These are phyloP conservation scores for Vandiemenella viatica DNA, from an alignment of 2,888 invertebrate species.

Conservation along the genomic window DNA sequence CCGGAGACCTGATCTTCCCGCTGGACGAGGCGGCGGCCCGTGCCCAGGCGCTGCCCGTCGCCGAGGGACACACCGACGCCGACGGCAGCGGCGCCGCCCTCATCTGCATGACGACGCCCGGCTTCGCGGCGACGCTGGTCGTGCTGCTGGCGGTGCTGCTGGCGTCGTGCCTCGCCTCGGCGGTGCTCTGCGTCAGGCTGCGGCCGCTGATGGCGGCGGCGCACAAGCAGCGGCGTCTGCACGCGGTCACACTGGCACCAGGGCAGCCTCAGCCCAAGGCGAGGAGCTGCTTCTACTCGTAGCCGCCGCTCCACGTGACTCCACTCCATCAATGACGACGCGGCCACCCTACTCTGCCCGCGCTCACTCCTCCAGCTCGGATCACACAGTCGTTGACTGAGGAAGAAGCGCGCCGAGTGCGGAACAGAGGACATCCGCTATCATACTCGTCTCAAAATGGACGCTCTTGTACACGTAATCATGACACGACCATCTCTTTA, in stretches of 20 bases:
- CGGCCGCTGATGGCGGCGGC: conserved; percentile 15
- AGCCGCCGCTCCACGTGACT: conserved; percentile 23
- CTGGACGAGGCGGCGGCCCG: conserved; percentile 48
- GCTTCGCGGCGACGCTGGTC: conserved; percentile 74
- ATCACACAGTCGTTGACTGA: too few species aligned
- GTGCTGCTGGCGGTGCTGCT: conserved; percentile 68
- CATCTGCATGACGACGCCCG: conserved; percentile 90
- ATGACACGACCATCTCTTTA: too few species aligned
- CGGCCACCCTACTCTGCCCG: too few species aligned
- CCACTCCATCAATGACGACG: too few species aligned
- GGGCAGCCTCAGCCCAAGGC: conserved; percentile 10
- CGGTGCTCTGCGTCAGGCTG: conserved; percentile 68
- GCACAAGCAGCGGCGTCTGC: neutral
- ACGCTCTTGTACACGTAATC: too few species aligned
- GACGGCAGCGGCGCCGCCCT: conserved; percentile 39
- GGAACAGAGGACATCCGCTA: too few species aligned
- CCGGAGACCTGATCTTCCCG: conserved; percentile 73
- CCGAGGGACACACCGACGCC: conserved; percentile 56
- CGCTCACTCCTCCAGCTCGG: too few species aligned
- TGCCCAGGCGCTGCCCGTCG: too few species aligned
- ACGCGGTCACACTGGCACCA: neutral
- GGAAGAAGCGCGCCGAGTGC: too few species aligned
- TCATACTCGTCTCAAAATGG: too few species aligned
- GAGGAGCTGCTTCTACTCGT: conserved; percentile 49
- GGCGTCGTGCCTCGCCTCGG: conserved; percentile 72